Evolutionary conservation across 2,888 invertebrate species (phyloP), one percentile per base, ranked within the genome.

Genomic region (Corbicula japonica): DNA sequence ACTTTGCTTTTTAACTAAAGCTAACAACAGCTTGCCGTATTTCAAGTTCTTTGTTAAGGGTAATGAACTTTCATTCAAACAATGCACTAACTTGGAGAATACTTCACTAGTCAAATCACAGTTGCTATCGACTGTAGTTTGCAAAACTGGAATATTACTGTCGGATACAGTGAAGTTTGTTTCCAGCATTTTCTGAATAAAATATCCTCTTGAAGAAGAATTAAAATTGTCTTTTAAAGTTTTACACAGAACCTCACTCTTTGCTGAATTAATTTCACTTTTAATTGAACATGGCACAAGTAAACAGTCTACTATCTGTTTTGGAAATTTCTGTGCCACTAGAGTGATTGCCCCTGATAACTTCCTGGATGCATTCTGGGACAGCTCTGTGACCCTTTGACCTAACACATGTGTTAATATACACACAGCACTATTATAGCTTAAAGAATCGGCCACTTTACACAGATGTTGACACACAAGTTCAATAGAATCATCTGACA

Each of bases 301-400:
- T 2, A 80, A 62, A 69, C 72, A 63, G 15, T 76, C 76, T 10
- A 80, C 63, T n/a, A 72, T 65, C 38, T 80, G 80, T 56, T 80
- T 80, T n/a, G 76, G 76, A 63, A 68, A 76, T 26, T 56, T 58
- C 21, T 62, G 56, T 34, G 76, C 62, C 41, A 72, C 38, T 21
- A 54, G 38, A 54, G 69, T 76, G n/a, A 80, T 54, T 23, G 73
- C 72, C 35, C 62, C 50, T 12, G 46, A 41, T 32, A 80, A 46
- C 44, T 65, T 65, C 35, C 76, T 44, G 10, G 80, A 80, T 34
- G 76, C 80, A 58, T 76, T 76, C 60, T 80, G 72, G 66, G 68
- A 60, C 18, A 74, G 58, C 15, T 46, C 21, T 30, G 44, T 35
- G 1, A 76, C 28, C 48, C 69, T 62, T 12, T 28, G 56, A 50